Percentiles rank a stretch among this genome's conserved stretches.
Evolutionary conservation across 2,888 invertebrate genomes (phyloP).

Genomic region (Spilarctia lutea): DNA sequence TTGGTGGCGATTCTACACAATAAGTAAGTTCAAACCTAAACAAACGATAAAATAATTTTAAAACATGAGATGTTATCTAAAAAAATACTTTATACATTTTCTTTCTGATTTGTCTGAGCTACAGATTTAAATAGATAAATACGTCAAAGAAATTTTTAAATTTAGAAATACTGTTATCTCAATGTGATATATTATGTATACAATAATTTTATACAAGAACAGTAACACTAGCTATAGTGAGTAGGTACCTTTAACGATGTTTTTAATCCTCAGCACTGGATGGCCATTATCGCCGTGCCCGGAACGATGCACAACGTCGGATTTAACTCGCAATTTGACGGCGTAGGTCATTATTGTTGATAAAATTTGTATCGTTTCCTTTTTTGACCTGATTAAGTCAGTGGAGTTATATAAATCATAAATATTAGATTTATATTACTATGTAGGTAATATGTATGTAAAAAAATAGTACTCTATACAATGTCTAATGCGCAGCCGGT

Average conservation of each 20-base stretch:
- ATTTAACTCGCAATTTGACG: constrained; percentile 54
- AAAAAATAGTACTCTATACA: too few species aligned
- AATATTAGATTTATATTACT: neutral
- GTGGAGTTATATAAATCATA: neutral
- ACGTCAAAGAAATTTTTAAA: neutral
- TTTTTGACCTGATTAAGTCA: constrained; percentile 27
- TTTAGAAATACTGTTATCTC: neutral
- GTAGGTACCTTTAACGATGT: constrained; percentile 63
- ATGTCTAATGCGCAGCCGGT: too few species aligned
- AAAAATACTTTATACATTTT: too few species aligned
- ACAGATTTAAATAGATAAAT: too few species aligned
- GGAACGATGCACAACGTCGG: constrained; percentile 47
- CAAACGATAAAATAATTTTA: too few species aligned
- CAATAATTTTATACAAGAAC: neutral
- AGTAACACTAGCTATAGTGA: constrained; percentile 1
- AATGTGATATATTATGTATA: neutral
- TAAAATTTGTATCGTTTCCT: constrained; percentile 23
- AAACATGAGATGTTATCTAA: too few species aligned
- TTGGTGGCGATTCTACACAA: neutral
- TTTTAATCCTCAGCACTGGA: constrained; percentile 70
- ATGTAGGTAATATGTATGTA: too few species aligned
- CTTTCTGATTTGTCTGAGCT: too few species aligned
- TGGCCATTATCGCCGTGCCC: constrained; percentile 61
- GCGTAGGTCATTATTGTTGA: constrained; percentile 45
- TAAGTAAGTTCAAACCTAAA: neutral